Percentiles rank a stretch among this genome's conserved stretches.
Evolutionary conservation across 2,888 invertebrate species (phyloP).

Genomic region (Protodeltote pygarga): DNA sequence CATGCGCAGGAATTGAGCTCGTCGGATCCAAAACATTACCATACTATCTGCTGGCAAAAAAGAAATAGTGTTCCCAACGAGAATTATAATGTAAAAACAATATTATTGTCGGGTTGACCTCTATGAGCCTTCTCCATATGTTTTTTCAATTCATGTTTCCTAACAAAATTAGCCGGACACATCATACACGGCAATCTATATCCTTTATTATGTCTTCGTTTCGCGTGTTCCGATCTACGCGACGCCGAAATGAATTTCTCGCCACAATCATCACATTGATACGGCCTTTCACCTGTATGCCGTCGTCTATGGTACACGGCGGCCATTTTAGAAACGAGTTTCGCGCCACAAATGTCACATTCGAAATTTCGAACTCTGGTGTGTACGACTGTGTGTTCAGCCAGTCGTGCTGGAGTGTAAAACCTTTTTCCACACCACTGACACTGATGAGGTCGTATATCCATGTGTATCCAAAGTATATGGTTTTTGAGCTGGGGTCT

Average conservation of each 20-base stretch:
- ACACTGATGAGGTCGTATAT: conserved; percentile 80
- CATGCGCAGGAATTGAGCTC: no score
- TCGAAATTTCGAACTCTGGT: conserved; percentile 82
- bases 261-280: conserved; percentile 76
- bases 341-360: conserved; percentile 84
- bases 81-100: conserved; percentile 11
- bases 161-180: conserved; percentile 68
- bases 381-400: conserved; percentile 84
- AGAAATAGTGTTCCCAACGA: neutral
- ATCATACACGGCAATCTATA: conserved; percentile 60
- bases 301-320: conserved; percentile 78
- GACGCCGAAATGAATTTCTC: conserved; percentile 78
- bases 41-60: no score
- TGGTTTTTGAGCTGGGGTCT: conserved; percentile 79
- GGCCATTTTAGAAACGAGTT: conserved; percentile 79
- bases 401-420: conserved; percentile 80
- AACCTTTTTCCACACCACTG: conserved; percentile 84
- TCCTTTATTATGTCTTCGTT: conserved; percentile 75
- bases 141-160: conserved; percentile 68
- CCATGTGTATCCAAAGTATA: conserved; percentile 83
- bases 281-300: conserved; percentile 81
- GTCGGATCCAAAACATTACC: no score
- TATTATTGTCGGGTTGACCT: conserved; percentile 17
- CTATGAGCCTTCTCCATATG: conserved; percentile 68
- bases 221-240: conserved; percentile 75